These are phyloP conservation scores for Hydrozoanthus tunicans DNA, from an alignment of 64 coral and sea anemone genomes.

Conservation along the genomic window DNA sequence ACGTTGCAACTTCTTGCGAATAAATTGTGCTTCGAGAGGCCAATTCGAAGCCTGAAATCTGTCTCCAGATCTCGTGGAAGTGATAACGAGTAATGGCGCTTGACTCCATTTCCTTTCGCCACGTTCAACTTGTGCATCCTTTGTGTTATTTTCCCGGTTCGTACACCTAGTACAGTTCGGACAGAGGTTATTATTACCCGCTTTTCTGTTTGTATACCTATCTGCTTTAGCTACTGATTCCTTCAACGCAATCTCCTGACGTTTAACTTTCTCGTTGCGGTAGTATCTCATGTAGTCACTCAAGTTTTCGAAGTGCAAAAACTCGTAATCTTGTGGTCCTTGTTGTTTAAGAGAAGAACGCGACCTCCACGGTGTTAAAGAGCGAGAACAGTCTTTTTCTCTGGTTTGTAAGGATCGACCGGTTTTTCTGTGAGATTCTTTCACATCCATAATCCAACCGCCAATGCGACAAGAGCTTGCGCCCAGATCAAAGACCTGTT, in stretches of 20 bases:
- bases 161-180: neutral
- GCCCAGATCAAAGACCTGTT: slow-evolving; percentile 2
- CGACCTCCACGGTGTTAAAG: neutral
- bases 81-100: slow-evolving; percentile 7
- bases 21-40: slow-evolving; percentile 11
- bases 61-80: neutral
- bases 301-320: slow-evolving; percentile 26
- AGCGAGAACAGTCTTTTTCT: slow-evolving; percentile 29
- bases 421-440: slow-evolving; percentile 24
- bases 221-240: neutral
- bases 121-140: neutral
- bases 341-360: slow-evolving; percentile 12
- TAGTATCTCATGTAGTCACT: slow-evolving; percentile 32
- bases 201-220: slow-evolving; percentile 2
- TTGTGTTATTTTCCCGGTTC: neutral
- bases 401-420: neutral
- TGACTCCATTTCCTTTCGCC: neutral
- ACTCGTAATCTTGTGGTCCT: neutral
- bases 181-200: neutral
- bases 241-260: slow-evolving; percentile 20
- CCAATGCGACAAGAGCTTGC: neutral
- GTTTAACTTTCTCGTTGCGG: slow-evolving; percentile 40
- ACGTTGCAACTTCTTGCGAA: slow-evolving; percentile 3
- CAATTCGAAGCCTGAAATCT: slow-evolving; percentile 1
- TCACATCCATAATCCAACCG: slow-evolving; percentile 21